Base-by-base conservation (phyloP, 1,140 invertebrate species). In the Ceratosolen fusciceps region DNA sequence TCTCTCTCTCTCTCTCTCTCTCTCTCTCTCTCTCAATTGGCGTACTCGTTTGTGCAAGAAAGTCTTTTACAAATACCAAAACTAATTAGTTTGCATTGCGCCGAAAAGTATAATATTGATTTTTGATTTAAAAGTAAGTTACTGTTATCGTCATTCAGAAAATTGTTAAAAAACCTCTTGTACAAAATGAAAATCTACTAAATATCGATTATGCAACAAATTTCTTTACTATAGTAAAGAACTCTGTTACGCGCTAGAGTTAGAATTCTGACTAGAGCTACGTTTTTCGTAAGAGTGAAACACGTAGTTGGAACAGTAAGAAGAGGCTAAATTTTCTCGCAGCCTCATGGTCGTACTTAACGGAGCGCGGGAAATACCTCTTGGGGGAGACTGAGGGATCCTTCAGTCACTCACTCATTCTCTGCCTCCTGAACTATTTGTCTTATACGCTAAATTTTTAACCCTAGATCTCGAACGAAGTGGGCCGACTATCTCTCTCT, bases 381-480 rank as follows among this genome's bases (percentile, higher is more conserved):
- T n/a, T n/a, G n/a, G 39, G 31, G 34, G 14, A 26, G 19, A 19
- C 29, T 1, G n/a, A 14, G 1, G 26, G 9, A 10, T 58, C 49
- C 58, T 29, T 73, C 71, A 58, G 39, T 73, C 52, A 58, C 52
- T 52, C 49, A 19, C 49, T 52, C 49, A 47, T 29, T 67, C 39
- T 52, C 29, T 68, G n/a, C n/a, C n/a, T n/a, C n/a, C n/a, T n/a
- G n/a, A n/a, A n/a, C 58, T 26, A 0, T 65, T 24, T 24, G 1
- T 67, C 10, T n/a, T 26, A 24, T 54, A 31, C 31, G 31, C 34
- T 60, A 47, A 43, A 39, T 72, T 49, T 78, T 62, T 19, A 68
- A 52, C 56, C 52, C 77, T n/a, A n/a, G 70, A 65, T 31, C 52
- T 72, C 73, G 43, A 73, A 65, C 73, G 31, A 78, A 65, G 54